Evolutionary conservation across 2,888 invertebrate genomes (phyloP).

Genomic region (Stenurella melanura): DNA sequence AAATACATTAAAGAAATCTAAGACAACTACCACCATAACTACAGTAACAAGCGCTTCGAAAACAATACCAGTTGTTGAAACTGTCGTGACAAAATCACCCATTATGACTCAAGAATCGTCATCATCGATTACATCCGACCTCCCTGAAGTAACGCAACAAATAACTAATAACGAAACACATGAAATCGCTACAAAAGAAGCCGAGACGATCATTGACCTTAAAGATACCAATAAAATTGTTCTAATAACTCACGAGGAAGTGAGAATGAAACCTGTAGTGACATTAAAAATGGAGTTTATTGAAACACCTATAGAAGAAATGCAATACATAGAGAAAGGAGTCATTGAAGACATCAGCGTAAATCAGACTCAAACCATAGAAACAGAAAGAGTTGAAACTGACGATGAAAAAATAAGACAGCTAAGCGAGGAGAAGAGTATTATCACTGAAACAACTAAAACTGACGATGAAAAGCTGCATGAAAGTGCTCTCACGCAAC

Average conservation of each 20-base stretch:
- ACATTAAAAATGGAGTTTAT: slow-evolving; percentile 79
- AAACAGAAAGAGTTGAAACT: slow-evolving; percentile 27
- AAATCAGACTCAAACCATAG: not conserved
- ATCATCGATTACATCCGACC: slow-evolving; percentile 11
- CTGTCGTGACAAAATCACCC: slow-evolving; percentile 43
- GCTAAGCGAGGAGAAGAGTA: slow-evolving; percentile 34
- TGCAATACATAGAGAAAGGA: slow-evolving; percentile 55
- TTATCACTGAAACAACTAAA: slow-evolving; percentile 34
- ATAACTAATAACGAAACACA: not conserved
- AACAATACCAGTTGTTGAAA: slow-evolving; percentile 50
- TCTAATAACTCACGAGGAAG: slow-evolving; percentile 84
- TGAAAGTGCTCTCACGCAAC: not conserved
- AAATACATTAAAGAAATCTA: slow-evolving; percentile 42
- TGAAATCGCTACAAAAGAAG: slow-evolving; percentile 23
- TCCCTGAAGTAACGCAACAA: not conserved
- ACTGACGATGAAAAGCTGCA: slow-evolving; percentile 40
- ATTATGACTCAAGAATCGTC: slow-evolving; percentile 42
- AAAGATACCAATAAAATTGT: slow-evolving; percentile 75
- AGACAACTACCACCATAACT: slow-evolving; percentile 55
- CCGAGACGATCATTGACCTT: slow-evolving; percentile 46
- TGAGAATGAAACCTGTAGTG: slow-evolving; percentile 80
- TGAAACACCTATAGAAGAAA: slow-evolving; percentile 61
- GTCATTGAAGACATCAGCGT: not conserved
- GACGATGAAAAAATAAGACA: slow-evolving; percentile 48
- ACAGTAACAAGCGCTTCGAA: slow-evolving; percentile 50